These are phyloP conservation scores for Staurois parvus DNA, from an alignment of 2,797 vertebrate genomes.

Conservation along the genomic window DNA sequence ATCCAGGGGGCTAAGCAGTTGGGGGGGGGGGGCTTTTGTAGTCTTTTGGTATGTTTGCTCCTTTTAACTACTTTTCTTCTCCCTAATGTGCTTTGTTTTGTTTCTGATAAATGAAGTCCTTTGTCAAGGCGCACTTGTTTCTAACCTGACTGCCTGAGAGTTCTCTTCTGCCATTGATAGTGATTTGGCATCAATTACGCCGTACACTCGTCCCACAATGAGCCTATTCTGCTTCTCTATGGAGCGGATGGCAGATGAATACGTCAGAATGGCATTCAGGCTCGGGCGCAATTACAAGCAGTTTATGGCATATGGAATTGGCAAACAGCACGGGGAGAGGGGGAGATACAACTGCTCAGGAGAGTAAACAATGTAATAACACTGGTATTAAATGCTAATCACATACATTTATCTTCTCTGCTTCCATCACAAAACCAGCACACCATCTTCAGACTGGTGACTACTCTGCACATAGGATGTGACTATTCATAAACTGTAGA, in stretches of 20 bases:
- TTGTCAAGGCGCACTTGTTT: slow-evolving; percentile 46
- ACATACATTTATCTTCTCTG: slow-evolving; percentile 31
- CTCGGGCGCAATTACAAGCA: slow-evolving; percentile 20
- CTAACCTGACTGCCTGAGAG: slow-evolving; percentile 46
- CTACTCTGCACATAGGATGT: neutral
- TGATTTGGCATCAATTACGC: slow-evolving; percentile 55
- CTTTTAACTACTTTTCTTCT: slow-evolving; percentile 21
- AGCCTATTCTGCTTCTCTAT: slow-evolving; percentile 47
- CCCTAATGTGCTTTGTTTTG: slow-evolving; percentile 41
- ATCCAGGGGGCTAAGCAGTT: neutral
- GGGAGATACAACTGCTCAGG: slow-evolving; percentile 34
- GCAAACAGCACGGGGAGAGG: slow-evolving; percentile 39
- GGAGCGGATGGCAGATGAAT: slow-evolving; percentile 47
- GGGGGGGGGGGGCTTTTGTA: neutral
- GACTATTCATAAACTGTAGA: neutral
- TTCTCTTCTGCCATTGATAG: slow-evolving; percentile 38
- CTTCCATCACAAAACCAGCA: neutral
- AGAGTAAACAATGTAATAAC: slow-evolving; percentile 49
- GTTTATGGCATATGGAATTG: slow-evolving; percentile 58
- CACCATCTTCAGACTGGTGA: neutral
- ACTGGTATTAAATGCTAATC: slow-evolving; percentile 54
- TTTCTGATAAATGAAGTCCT: slow-evolving; percentile 48
- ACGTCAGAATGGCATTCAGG: slow-evolving; percentile 40
- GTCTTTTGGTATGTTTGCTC: slow-evolving; percentile 15
- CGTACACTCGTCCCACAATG: slow-evolving; percentile 52